Conservation (phyloP, 1,140 invertebrate species). For the Branchinecta lindahli region DNA sequence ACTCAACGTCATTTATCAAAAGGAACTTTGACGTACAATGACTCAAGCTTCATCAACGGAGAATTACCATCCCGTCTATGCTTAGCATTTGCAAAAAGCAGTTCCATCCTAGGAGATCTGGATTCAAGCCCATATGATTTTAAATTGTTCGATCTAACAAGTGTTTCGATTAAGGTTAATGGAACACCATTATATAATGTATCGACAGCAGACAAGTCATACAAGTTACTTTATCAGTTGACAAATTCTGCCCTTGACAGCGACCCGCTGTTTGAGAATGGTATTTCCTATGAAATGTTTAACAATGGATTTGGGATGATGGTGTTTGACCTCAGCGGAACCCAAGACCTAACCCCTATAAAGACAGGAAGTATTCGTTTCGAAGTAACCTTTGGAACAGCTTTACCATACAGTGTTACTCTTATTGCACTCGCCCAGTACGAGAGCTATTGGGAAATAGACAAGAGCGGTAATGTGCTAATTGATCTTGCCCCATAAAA, state of each 20-base stretch:
- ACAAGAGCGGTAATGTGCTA: background rate
- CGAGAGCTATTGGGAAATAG: background rate
- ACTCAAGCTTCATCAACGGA: background rate
- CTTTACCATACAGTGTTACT: too few species aligned
- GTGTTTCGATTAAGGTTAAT: background rate
- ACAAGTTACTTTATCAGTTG: background rate
- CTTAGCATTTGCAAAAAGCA: background rate
- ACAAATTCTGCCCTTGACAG: background rate
- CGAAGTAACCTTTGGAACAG: background rate
- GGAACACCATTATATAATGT: background rate
- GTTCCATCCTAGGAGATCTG: background rate
- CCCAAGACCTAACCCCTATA: background rate
- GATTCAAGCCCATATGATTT: background rate
- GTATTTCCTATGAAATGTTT: background rate
- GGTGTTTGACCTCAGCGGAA: background rate
- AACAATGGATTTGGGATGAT: background rate
- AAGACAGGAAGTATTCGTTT: background rate
- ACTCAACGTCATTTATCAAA: background rate
- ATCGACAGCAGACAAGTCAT: background rate
- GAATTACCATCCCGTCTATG: background rate
- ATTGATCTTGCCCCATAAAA: background rate
- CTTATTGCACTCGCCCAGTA: too few species aligned
- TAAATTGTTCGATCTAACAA: background rate
- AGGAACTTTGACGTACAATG: background rate
- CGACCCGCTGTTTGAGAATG: background rate